Evolutionary conservation across 2,113 vertebrate species (phyloP).

Genomic region (Natator depressus): DNA sequence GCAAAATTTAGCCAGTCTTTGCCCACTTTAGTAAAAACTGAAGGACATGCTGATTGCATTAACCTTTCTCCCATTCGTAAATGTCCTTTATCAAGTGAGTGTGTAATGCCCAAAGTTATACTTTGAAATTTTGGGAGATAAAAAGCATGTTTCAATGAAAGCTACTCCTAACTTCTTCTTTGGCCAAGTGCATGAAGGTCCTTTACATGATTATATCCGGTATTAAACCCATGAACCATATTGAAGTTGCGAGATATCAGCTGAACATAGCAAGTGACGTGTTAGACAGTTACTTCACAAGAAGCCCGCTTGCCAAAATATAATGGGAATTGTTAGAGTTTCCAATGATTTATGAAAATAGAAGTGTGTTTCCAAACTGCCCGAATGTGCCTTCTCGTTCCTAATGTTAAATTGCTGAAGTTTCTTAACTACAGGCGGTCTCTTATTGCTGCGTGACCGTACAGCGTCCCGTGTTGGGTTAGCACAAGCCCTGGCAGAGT

Average conservation of each 20-base stretch:
- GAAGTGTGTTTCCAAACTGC: not conserved
- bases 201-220: not conserved
- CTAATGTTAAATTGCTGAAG: not conserved
- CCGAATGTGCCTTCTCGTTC: not conserved
- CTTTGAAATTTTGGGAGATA: not conserved
- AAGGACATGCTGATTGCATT: not conserved
- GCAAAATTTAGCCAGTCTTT: not conserved
- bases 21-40: not conserved
- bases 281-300: not conserved
- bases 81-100: rapidly evolving
- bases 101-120: not conserved
- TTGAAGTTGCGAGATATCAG: not conserved
- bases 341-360: not conserved
- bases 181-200: not conserved
- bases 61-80: not conserved
- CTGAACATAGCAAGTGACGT: not conserved
- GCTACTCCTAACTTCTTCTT: not conserved
- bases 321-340: not conserved
- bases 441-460: not conserved
- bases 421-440: not conserved
- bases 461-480: not conserved
- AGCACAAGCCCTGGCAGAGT: not conserved
- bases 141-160: not conserved
- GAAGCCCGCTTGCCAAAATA: not conserved
- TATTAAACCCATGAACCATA: not conserved